Evolutionary conservation across 2,888 invertebrate genomes (phyloP).

Genomic region (Agrotis segetum): DNA sequence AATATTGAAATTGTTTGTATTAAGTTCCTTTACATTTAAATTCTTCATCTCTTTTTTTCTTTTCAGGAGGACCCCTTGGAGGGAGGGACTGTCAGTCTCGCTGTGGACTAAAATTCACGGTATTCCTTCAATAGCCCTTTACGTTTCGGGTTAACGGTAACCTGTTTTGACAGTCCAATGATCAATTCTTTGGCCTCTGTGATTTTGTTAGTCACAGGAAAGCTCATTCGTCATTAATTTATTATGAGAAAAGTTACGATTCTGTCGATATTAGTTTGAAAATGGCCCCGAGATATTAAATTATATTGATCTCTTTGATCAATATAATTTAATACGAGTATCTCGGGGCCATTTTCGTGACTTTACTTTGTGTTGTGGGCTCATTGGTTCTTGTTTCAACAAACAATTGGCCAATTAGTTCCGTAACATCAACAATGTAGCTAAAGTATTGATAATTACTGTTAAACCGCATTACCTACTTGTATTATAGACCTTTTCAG

Average conservation of each 20-base stretch:
- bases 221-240: neutral
- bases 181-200: no score
- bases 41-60: no score
- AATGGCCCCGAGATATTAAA: no score
- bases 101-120: no score
- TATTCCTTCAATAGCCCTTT: no score
- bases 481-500: neutral
- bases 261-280: neutral
- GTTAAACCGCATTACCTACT: neutral
- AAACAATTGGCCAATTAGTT: slow-evolving; percentile 14
- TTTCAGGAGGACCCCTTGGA: no score
- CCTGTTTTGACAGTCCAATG: no score
- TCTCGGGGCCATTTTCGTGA: neutral
- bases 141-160: no score
- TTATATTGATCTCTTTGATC: no score
- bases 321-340: neutral
- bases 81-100: no score
- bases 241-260: neutral
- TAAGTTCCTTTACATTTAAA: no score
- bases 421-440: neutral
- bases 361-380: neutral
- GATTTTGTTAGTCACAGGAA: neutral
- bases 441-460: neutral
- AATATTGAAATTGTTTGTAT: neutral
- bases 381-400: neutral